These are phyloP conservation scores for Callithrix jacchus DNA, from an alignment of 2,113 vertebrate genomes.

Conservation along the genomic window DNA sequence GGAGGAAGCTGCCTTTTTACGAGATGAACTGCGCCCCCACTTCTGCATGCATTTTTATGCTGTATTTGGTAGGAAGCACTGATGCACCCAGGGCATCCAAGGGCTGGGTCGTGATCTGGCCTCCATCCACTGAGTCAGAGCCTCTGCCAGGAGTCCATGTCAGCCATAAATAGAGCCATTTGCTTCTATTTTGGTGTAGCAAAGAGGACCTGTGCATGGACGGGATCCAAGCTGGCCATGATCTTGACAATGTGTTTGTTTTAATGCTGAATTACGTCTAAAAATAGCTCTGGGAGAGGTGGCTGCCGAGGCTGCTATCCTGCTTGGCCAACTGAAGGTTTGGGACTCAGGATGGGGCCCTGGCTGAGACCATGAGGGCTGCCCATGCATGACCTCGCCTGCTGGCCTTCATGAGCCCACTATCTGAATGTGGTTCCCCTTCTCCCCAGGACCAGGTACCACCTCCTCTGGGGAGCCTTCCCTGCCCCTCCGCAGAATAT, in stretches of 20 bases:
- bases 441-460: background rate
- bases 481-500: accelerated
- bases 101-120: background rate
- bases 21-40: accelerated
- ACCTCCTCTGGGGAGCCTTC: background rate
- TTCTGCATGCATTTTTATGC: background rate
- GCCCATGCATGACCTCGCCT: accelerated
- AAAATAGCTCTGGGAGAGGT: background rate
- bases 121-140: accelerated
- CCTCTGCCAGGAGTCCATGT: background rate
- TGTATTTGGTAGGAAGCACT: constrained; percentile 18
- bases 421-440: accelerated
- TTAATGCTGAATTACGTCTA: background rate
- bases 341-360: background rate
- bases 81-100: background rate
- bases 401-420: accelerated
- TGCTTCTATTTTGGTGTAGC: background rate
- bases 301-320: background rate
- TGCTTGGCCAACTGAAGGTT: accelerated
- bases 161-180: background rate
- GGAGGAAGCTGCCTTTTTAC: background rate
- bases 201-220: background rate
- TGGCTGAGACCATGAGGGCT: no score
- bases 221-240: background rate
- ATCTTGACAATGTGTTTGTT: constrained; percentile 46